Percentiles rank a stretch among this genome's conserved stretches.
These are phyloP conservation scores for Colinus virginianus DNA, from an alignment of 2,113 vertebrate species.

Conservation along the genomic window DNA sequence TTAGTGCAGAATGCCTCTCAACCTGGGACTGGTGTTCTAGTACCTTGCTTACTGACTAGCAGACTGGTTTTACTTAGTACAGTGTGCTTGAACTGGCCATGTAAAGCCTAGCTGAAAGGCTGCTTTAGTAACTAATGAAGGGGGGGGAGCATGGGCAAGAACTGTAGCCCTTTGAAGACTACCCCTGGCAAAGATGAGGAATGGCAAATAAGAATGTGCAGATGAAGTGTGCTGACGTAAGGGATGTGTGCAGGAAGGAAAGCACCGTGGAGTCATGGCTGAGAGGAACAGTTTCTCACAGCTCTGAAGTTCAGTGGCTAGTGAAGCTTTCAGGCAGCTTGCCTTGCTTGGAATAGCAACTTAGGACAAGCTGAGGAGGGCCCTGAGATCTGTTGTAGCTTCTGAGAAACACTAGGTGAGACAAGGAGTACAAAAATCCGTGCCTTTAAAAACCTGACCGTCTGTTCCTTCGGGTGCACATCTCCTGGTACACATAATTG, in stretches of 20 bases:
- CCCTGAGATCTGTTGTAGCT: not conserved
- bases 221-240: not conserved
- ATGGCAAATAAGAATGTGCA: not conserved
- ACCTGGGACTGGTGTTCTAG: not conserved
- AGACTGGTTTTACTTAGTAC: not conserved
- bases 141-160: not conserved
- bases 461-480: not conserved
- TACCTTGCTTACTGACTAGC: not conserved
- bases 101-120: not conserved
- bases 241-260: not conserved
- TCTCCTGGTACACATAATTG: rapidly evolving
- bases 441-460: not conserved
- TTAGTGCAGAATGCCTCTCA: not conserved
- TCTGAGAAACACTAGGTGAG: not conserved
- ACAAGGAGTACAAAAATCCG: rapidly evolving
- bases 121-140: not conserved
- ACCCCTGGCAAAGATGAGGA: not conserved
- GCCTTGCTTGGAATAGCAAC: not conserved
- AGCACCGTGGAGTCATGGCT: slow-evolving; percentile 20
- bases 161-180: not conserved
- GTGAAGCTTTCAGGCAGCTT: slow-evolving; percentile 24
- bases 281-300: slow-evolving; percentile 19
- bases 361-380: not conserved
- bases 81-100: not conserved
- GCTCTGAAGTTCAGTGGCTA: not conserved